Conservation (phyloP, 2,888 invertebrate genomes). For the Drosophila algonquin region DNA sequence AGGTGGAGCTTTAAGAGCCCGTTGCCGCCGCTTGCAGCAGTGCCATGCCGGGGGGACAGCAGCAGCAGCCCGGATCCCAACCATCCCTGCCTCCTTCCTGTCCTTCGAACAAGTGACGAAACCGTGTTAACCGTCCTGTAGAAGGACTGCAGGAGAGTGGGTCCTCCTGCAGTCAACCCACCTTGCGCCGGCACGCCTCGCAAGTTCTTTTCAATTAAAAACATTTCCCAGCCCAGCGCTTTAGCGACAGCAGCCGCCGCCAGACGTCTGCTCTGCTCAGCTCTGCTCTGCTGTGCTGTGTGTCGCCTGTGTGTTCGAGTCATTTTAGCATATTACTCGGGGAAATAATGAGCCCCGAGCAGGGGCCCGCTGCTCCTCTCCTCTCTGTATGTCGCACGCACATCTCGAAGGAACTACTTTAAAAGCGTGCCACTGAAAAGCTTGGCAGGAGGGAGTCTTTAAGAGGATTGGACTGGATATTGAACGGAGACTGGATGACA, state of each 20-base stretch:
- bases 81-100: too few species aligned
- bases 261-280: constrained; percentile 23
- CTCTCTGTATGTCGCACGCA: constrained; percentile 21
- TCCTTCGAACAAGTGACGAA: constrained; percentile 22
- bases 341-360: constrained; percentile 50
- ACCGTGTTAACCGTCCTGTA: constrained; percentile 23
- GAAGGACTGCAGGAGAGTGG: background rate
- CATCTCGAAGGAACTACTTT: constrained; percentile 25
- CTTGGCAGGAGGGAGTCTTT: constrained; percentile 19
- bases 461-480: constrained; percentile 20
- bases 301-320: constrained; percentile 35
- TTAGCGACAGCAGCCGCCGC: constrained; percentile 25
- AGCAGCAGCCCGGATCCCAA: too few species aligned
- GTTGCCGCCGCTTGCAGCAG: constrained; percentile 31
- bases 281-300: constrained; percentile 8
- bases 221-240: constrained; percentile 49
- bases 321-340: constrained; percentile 52
- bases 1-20: constrained; percentile 39
- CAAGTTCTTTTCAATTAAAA: constrained; percentile 51
- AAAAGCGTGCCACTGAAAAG: constrained; percentile 26
- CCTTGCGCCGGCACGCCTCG: constrained; percentile 41
- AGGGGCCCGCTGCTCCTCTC: constrained; percentile 18
- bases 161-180: background rate
- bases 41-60: background rate
- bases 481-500: constrained; percentile 1